Percentiles rank a stretch among this genome's conserved stretches.
Evolutionary conservation across 2,797 vertebrate species (phyloP).

Genomic region (Scarus forsteni): DNA sequence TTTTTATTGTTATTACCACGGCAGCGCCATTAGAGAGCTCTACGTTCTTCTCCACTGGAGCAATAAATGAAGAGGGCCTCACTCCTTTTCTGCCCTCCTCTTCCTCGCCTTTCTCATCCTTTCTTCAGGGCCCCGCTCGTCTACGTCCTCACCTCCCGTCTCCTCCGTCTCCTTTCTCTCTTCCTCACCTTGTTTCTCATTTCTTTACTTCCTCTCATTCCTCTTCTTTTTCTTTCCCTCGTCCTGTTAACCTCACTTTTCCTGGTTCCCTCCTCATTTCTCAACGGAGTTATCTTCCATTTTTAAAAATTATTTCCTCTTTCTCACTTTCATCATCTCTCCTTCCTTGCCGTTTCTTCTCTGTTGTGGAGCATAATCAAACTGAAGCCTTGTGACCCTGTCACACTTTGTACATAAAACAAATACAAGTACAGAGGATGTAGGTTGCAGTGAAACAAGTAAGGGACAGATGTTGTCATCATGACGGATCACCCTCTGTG

Average conservation of each 20-base stretch:
- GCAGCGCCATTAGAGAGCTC: constrained; percentile 97
- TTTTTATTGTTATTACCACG: constrained; percentile 97
- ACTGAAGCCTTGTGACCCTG: constrained; percentile 31
- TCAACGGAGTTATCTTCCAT: neutral
- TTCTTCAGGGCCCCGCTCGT: constrained; percentile 57
- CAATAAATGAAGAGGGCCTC: constrained; percentile 99
- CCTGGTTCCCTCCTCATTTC: neutral
- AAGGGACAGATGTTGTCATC: constrained; percentile 97
- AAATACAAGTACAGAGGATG: constrained; percentile 60
- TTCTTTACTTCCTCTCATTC: constrained; percentile 1
- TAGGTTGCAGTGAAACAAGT: constrained; percentile 92
- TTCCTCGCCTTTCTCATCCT: constrained; percentile 67
- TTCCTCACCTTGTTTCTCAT: constrained; percentile 1
- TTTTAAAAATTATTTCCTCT: neutral
- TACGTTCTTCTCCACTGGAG: constrained; percentile 99
- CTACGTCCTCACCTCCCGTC: constrained; percentile 47
- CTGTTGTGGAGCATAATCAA: constrained; percentile 1
- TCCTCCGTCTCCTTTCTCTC: constrained; percentile 22
- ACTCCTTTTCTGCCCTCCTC: constrained; percentile 77
- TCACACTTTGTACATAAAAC: constrained; percentile 37
- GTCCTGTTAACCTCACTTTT: neutral
- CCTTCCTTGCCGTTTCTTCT: neutral
- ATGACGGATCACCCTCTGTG: constrained; percentile 95
- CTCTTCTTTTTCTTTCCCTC: neutral
- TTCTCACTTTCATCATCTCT: neutral